Evolutionary conservation across 2,113 vertebrate species (phyloP).

Genomic region (Pelecanus crispus): DNA sequence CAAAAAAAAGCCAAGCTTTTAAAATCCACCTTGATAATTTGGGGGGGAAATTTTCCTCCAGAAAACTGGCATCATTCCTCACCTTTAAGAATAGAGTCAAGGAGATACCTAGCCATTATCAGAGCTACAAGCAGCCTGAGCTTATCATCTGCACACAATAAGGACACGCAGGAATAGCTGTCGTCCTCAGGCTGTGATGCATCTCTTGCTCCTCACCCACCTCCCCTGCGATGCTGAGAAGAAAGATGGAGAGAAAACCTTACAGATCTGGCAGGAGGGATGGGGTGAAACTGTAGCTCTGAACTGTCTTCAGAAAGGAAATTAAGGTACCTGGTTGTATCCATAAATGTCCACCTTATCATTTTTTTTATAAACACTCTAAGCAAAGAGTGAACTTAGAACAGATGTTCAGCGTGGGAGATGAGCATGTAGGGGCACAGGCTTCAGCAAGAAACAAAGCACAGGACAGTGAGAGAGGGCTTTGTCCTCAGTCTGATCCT

Average conservation of each 20-base stretch:
- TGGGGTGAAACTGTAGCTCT: neutral
- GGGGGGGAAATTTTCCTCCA: neutral
- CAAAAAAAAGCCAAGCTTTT: neutral
- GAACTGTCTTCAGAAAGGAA: neutral
- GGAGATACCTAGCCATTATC: neutral
- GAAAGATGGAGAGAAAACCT: neutral
- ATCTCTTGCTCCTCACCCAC: fast-evolving
- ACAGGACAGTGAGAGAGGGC: neutral
- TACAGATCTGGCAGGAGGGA: neutral
- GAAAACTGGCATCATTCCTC: neutral
- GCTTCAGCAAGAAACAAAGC: neutral
- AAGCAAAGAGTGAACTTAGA: neutral
- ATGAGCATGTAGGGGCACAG: neutral
- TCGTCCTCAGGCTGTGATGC: neutral
- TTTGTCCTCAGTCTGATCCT: neutral
- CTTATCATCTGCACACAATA: neutral
- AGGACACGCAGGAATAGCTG: neutral
- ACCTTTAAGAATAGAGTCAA: neutral
- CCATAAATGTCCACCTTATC: neutral
- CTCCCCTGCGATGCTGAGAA: neutral
- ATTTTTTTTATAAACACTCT: neutral
- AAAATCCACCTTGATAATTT: neutral
- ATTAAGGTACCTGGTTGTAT: neutral
- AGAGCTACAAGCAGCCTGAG: neutral
- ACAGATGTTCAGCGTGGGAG: neutral